phyloP scores from a whole-genome alignment of 2,113 vertebrate species.

The Castor canadensis region DNA sequence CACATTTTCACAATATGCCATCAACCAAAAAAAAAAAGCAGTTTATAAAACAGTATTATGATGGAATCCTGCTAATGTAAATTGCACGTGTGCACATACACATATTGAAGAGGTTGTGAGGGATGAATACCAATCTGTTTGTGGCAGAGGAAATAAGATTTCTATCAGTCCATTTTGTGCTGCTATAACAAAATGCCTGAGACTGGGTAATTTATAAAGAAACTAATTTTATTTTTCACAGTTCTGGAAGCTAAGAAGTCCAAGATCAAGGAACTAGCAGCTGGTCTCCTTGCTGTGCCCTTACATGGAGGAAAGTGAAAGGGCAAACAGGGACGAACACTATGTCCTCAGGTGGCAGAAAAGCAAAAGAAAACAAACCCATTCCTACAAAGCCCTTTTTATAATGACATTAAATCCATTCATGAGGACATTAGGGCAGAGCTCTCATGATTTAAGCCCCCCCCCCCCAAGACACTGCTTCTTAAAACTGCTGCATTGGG shows the following conservation, averaged over 20 bases:
- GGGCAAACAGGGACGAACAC: background rate
- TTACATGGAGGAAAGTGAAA: background rate
- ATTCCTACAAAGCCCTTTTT: background rate
- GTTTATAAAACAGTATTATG: background rate
- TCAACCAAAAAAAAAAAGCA: background rate
- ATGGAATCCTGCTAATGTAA: background rate
- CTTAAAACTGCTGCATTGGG: background rate
- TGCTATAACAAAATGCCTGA: background rate
- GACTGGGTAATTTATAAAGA: background rate
- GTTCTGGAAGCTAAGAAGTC: background rate
- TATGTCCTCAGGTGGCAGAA: background rate
- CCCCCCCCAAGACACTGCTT: background rate
- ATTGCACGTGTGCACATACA: background rate
- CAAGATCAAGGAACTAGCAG: background rate
- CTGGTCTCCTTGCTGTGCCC: background rate
- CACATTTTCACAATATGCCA: no score
- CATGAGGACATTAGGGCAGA: background rate
- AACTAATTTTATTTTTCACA: background rate
- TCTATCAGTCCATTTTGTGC: background rate
- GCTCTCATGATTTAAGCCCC: background rate
- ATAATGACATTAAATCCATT: background rate
- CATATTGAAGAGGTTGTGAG: background rate
- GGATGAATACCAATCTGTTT: background rate
- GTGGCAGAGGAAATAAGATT: background rate
- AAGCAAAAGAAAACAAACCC: background rate